Evolutionary conservation across 2,797 vertebrate species (phyloP).

Genomic region (Eospalax fontanierii): DNA sequence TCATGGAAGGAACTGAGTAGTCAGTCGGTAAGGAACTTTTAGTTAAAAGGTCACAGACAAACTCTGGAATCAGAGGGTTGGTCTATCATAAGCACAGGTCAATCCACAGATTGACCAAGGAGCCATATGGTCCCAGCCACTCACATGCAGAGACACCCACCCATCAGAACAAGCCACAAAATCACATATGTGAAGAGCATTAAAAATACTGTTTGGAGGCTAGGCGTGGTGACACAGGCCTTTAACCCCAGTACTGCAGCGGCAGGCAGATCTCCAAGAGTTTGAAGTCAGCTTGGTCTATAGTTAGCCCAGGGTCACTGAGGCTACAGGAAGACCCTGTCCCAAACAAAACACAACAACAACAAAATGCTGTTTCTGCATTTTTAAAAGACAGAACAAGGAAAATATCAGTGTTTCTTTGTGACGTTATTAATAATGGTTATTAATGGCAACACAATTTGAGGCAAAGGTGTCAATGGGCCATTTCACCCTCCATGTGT

Average conservation of each 20-base stretch:
- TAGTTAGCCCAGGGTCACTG: no score
- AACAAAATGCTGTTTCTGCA: neutral
- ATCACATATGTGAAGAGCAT: neutral
- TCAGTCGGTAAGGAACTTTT: neutral
- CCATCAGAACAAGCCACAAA: neutral
- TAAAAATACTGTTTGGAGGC: neutral
- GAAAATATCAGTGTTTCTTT: slow-evolving; percentile 49
- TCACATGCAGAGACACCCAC: neutral
- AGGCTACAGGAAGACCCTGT: neutral
- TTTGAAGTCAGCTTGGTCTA: neutral
- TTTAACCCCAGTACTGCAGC: neutral
- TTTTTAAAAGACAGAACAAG: slow-evolving; percentile 19
- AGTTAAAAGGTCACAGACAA: neutral
- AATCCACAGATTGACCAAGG: neutral
- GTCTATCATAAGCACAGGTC: neutral
- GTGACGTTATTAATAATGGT: neutral
- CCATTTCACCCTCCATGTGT: slow-evolving; percentile 7
- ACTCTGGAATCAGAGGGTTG: neutral
- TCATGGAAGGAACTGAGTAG: neutral
- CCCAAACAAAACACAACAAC: no score
- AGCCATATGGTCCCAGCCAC: neutral
- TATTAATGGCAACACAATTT: neutral
- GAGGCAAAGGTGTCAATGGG: neutral
- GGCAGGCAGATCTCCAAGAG: neutral
- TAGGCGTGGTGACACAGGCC: neutral